Conservation (phyloP, 2,113 vertebrate species). For the Glaucomys volans region DNA sequence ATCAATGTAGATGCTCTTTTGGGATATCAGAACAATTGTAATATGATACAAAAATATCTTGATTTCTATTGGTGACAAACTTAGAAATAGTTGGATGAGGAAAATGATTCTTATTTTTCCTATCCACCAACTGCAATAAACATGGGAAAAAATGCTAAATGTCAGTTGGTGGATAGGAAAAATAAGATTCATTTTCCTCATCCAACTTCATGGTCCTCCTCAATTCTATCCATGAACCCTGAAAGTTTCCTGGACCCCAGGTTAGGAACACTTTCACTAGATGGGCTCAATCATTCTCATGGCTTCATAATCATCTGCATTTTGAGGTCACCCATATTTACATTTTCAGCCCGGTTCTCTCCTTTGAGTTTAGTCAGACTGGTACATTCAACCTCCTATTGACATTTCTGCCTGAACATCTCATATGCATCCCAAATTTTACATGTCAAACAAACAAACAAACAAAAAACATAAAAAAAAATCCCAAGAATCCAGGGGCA, state of each 20-base stretch:
- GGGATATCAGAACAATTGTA: conserved; percentile 5
- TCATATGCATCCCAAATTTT: background rate
- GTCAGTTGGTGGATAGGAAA: conserved; percentile 18
- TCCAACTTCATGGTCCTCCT: background rate
- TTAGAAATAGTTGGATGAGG: too few species aligned
- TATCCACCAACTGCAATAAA: too few species aligned
- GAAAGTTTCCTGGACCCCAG: background rate
- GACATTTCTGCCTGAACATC: background rate
- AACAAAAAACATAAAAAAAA: background rate
- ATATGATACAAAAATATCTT: conserved; percentile 23
- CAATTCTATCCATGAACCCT: background rate
- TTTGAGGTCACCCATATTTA: background rate
- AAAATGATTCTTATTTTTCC: too few species aligned
- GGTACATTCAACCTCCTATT: background rate
- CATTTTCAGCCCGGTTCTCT: background rate
- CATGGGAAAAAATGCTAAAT: conserved; percentile 44
- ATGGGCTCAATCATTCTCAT: background rate
- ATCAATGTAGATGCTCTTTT: background rate
- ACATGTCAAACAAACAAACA: too few species aligned
- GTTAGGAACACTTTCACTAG: background rate
- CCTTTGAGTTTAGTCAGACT: background rate
- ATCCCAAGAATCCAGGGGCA: background rate
- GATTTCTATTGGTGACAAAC: conserved; percentile 30
- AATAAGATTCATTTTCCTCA: background rate
- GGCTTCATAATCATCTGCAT: background rate